phyloP scores from a whole-genome alignment of 92 coral and sea anemone genomes.

The Chrysogorgia sp. region DNA sequence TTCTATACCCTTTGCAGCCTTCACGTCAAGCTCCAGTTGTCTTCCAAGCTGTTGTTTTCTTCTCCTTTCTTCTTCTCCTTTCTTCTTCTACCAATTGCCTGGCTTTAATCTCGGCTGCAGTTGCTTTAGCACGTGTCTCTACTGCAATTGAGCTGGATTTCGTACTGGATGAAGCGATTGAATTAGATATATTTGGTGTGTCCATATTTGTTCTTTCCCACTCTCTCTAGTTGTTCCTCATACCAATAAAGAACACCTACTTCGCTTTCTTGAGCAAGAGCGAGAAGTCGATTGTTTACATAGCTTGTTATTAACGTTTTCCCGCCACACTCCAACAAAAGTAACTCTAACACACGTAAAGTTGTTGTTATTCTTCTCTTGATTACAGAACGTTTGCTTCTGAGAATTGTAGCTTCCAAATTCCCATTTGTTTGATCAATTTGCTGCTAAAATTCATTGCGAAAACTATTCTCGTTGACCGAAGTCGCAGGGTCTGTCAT shows the following conservation, averaged over 20 bases:
- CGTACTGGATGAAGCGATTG: not conserved
- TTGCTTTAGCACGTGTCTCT: too few relatives aligned
- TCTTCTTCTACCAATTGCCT: conserved; percentile 47
- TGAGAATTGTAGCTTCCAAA: too few relatives aligned
- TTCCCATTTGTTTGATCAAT: too few relatives aligned
- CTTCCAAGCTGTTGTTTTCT: conserved; percentile 15
- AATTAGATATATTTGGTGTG: not conserved
- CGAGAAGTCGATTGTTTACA: conserved; percentile 25
- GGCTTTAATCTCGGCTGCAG: conserved; percentile 49
- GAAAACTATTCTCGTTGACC: too few relatives aligned
- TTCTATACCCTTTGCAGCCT: conserved; percentile 4
- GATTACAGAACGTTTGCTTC: too few relatives aligned
- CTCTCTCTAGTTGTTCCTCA: conserved; percentile 46
- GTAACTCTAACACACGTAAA: conserved; percentile 16
- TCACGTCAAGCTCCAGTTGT: conserved; percentile 21
- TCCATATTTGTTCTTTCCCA: conserved; percentile 14
- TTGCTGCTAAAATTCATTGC: too few relatives aligned
- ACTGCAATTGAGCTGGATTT: conserved; percentile 7
- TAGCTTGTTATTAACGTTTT: conserved; percentile 42
- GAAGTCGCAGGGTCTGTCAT: too few relatives aligned
- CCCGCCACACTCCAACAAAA: conserved; percentile 21
- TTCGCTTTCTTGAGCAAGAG: conserved; percentile 34
- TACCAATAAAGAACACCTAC: conserved; percentile 38
- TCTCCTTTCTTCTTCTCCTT: too few relatives aligned
- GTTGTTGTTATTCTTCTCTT: conserved; percentile 23